Percentiles rank a stretch among this genome's conserved stretches.
Evolutionary conservation across 2,113 vertebrate species (phyloP).

Genomic region (Chaetops frenatus): DNA sequence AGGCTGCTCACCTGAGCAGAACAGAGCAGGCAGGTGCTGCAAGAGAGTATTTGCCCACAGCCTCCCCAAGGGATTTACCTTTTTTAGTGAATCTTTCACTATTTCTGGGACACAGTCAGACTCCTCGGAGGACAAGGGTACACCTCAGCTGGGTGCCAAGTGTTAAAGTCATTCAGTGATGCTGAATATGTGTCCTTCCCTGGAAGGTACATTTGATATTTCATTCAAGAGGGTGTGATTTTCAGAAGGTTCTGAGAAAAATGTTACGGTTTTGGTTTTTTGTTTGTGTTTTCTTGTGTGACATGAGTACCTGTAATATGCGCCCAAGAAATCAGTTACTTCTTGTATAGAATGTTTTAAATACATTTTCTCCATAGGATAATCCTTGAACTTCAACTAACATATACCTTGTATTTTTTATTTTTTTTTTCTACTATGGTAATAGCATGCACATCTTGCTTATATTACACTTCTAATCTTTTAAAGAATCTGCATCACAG

Average conservation of each 20-base stretch:
- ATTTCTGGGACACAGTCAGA: background rate
- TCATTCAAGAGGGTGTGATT: background rate
- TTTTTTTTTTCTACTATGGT: background rate
- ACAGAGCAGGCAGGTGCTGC: background rate
- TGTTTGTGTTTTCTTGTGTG: background rate
- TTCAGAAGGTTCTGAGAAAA: background rate
- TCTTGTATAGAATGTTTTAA: background rate
- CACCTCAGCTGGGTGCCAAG: background rate
- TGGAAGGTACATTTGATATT: background rate
- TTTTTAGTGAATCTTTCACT: background rate
- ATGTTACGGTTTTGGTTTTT: background rate
- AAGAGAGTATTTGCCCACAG: background rate
- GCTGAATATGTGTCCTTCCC: background rate
- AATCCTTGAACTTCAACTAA: background rate
- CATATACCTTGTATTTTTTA: background rate
- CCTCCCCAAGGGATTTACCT: background rate
- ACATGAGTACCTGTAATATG: background rate
- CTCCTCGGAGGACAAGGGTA: background rate
- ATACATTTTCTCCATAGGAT: background rate
- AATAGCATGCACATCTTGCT: background rate
- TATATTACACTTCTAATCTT: background rate
- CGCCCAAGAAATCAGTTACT: background rate
- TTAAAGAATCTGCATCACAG: background rate
- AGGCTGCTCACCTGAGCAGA: background rate
- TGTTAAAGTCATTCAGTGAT: background rate